phyloP scores from a whole-genome alignment of 92 coral and sea anemone species.

The Siderastrea siderea region DNA sequence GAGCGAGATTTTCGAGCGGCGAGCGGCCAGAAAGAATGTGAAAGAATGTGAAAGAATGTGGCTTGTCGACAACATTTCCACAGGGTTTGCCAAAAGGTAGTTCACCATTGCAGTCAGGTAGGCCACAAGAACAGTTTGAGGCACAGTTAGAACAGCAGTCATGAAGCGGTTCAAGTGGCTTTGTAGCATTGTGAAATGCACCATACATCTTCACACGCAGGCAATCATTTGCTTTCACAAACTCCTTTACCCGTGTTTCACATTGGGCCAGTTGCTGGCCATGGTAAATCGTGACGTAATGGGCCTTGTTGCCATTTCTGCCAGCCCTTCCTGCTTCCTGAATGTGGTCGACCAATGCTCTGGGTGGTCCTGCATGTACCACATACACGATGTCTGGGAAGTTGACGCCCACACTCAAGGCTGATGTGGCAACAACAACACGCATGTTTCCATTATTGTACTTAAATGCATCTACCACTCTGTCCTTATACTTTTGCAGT shows the following conservation, averaged over 20 bases:
- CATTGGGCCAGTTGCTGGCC: conserved; percentile 28
- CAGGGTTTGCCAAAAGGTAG: conserved; percentile 22
- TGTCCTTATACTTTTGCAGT: conserved; percentile 27
- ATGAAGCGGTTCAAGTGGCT: conserved; percentile 13
- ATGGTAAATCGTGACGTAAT: conserved; percentile 27
- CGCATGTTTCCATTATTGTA: conserved; percentile 29
- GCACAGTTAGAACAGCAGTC: conserved; percentile 36
- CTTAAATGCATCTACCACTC: conserved; percentile 41
- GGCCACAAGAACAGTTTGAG: conserved; percentile 11
- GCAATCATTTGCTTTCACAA: conserved; percentile 31
- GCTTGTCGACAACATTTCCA: no score
- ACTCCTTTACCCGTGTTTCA: conserved; percentile 22
- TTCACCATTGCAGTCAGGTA: conserved; percentile 9
- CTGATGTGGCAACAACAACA: conserved; percentile 46
- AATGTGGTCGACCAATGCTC: conserved; percentile 24
- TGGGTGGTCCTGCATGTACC: conserved; percentile 25
- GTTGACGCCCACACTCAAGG: conserved; percentile 14
- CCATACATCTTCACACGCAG: conserved; percentile 8
- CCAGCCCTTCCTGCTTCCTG: conserved; percentile 41
- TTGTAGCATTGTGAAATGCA: neutral
- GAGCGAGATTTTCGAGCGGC: no score
- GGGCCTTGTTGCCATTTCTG: conserved; percentile 26
- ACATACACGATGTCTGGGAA: conserved; percentile 18
- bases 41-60: no score
- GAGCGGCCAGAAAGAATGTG: no score